Conservation (phyloP, 1,140 invertebrate genomes). For the Neocloeon triangulifer region DNA sequence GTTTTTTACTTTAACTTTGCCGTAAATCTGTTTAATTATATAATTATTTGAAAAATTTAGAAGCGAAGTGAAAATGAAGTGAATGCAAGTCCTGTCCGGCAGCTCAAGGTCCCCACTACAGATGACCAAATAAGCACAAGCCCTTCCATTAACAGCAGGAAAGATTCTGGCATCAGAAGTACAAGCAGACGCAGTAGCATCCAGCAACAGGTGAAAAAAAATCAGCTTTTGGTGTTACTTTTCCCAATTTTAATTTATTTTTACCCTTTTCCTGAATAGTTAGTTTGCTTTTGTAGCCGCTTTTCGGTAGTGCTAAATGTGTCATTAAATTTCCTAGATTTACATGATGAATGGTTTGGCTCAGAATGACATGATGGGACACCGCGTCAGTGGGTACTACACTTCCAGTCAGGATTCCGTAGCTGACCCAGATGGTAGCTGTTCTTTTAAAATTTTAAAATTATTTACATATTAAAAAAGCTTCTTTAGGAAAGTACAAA, state of each 20-base stretch:
- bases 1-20: too few species aligned
- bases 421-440: slow-evolving; percentile 17
- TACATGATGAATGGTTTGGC: slow-evolving; percentile 39
- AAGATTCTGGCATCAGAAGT: slow-evolving; percentile 68
- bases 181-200: slow-evolving; percentile 63
- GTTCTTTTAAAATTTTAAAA: too few species aligned
- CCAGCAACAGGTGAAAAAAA: slow-evolving; percentile 55
- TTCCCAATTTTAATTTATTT: neutral
- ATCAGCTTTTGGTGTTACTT: neutral
- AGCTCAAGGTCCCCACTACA: too few species aligned
- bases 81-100: too few species aligned
- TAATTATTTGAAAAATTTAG: too few species aligned
- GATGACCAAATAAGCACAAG: slow-evolving; percentile 45
- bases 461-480: too few species aligned
- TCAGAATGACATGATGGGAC: slow-evolving; percentile 49
- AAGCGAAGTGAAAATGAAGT: too few species aligned
- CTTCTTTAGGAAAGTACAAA: neutral
- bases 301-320: neutral
- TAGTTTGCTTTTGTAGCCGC: slow-evolving; percentile 1
- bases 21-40: too few species aligned
- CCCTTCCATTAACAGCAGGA: slow-evolving; percentile 53
- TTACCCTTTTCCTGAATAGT: neutral
- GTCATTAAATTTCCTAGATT: slow-evolving; percentile 23
- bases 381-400: slow-evolving; percentile 67
- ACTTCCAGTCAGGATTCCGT: slow-evolving; percentile 52